phyloP scores from a whole-genome alignment of 2,888 invertebrate genomes.

The Himalopsyche anomala region DNA sequence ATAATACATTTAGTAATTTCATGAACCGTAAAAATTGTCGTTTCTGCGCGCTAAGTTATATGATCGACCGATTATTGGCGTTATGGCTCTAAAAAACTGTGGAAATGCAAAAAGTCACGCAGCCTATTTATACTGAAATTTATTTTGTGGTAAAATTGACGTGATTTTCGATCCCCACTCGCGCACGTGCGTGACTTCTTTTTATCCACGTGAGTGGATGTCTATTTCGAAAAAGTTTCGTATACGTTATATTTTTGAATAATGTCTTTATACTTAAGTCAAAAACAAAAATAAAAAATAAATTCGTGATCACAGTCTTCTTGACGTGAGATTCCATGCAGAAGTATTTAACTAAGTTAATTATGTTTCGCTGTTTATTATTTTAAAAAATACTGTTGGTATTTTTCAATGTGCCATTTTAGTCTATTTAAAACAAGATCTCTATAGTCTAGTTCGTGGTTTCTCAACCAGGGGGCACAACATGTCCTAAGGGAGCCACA shows the following conservation, averaged over 20 bases:
- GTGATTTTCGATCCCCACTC: not conserved
- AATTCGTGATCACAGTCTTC: too few relatives aligned
- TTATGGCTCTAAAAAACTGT: constrained; percentile 31
- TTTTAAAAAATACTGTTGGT: too few relatives aligned
- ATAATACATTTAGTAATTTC: not conserved
- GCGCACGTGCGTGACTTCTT: not conserved
- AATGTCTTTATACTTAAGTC: too few relatives aligned
- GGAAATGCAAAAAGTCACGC: constrained; percentile 26
- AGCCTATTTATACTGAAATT: constrained; percentile 5
- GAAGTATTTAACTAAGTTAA: too few relatives aligned
- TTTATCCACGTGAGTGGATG: constrained; percentile 13
- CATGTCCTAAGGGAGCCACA: too few relatives aligned
- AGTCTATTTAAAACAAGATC: too few relatives aligned
- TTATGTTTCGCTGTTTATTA: too few relatives aligned
- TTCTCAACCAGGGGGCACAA: too few relatives aligned
- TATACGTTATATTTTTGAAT: not conserved
- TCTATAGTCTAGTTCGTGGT: too few relatives aligned
- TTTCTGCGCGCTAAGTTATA: constrained; percentile 8
- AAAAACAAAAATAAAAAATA: too few relatives aligned
- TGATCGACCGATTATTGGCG: constrained; percentile 35
- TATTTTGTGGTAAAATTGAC: constrained; percentile 33
- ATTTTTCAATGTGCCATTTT: too few relatives aligned
- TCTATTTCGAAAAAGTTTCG: constrained; percentile 13
- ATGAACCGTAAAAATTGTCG: constrained; percentile 1
- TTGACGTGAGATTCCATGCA: too few relatives aligned